Conservation (phyloP, 2,888 invertebrate species). For the Kuschelorhynchus macadamiae region DNA sequence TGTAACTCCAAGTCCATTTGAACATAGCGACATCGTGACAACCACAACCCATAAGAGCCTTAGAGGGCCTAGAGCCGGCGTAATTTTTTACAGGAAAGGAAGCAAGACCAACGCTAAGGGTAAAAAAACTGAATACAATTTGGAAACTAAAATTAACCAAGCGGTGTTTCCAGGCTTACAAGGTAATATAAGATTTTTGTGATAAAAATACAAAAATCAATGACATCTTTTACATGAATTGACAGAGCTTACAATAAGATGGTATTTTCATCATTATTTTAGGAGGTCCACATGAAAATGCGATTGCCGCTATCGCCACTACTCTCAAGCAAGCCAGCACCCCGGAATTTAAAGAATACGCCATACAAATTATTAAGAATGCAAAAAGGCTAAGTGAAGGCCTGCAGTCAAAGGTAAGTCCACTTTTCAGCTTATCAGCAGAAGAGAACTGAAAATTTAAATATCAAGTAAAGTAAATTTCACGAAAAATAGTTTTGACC, state of each 20-base stretch:
- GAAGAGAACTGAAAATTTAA: neutral
- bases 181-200: too few species aligned
- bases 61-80: slow-evolving; percentile 87
- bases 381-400: slow-evolving; percentile 82
- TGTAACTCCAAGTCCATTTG: slow-evolving; percentile 90
- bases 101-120: slow-evolving; percentile 86
- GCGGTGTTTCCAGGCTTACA: slow-evolving; percentile 95
- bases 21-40: slow-evolving; percentile 91
- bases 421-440: neutral
- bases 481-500: too few species aligned
- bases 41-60: slow-evolving; percentile 97
- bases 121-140: slow-evolving; percentile 87
- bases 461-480: too few species aligned
- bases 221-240: too few species aligned
- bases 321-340: slow-evolving; percentile 91
- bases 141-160: slow-evolving; percentile 89
- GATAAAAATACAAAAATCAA: too few species aligned
- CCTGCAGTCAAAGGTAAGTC: slow-evolving; percentile 71
- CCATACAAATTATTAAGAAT: slow-evolving; percentile 87
- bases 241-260: too few species aligned
- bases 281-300: slow-evolving; percentile 96
- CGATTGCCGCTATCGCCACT: slow-evolving; percentile 96
- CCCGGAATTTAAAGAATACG: slow-evolving; percentile 87
- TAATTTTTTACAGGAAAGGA: slow-evolving; percentile 95
- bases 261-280: too few species aligned